These are phyloP conservation scores for Pentalonia nigronervosa DNA, from an alignment of 1,140 invertebrate species.

Conservation along the genomic window DNA sequence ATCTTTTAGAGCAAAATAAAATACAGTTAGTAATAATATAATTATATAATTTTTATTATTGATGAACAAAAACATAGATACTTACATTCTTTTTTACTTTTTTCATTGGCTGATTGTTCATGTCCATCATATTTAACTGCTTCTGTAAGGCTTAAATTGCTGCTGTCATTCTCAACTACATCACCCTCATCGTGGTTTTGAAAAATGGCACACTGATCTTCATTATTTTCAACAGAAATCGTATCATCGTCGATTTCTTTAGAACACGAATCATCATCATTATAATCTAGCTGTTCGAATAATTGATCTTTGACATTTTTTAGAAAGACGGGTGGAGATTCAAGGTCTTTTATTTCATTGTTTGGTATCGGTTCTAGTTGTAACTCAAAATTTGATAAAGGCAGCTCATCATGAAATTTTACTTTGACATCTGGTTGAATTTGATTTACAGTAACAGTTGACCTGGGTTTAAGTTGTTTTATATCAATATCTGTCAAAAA, in stretches of 20 bases:
- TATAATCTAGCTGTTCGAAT: not conserved
- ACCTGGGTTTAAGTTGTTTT: not conserved
- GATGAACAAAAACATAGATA: not conserved
- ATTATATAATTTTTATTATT: not conserved
- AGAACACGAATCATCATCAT: not conserved
- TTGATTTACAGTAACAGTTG: not conserved
- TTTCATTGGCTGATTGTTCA: not conserved
- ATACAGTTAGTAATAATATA: not conserved
- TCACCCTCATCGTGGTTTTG: no score
- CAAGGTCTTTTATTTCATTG: not conserved
- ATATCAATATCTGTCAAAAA: not conserved
- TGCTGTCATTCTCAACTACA: not conserved
- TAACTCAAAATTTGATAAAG: not conserved
- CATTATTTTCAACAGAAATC: not conserved
- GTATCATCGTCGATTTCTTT: not conserved
- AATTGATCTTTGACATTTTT: not conserved
- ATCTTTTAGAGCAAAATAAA: conserved; percentile 13
- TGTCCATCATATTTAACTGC: not conserved
- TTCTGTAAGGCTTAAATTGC: not conserved
- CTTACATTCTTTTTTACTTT: not conserved
- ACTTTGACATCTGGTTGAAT: not conserved
- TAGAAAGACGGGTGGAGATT: not conserved
- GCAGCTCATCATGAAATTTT: not conserved
- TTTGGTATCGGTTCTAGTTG: not conserved
- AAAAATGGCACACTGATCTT: not conserved